Evolutionary conservation across 2,113 vertebrate species (phyloP).

Genomic region (Ictalurus punctatus): DNA sequence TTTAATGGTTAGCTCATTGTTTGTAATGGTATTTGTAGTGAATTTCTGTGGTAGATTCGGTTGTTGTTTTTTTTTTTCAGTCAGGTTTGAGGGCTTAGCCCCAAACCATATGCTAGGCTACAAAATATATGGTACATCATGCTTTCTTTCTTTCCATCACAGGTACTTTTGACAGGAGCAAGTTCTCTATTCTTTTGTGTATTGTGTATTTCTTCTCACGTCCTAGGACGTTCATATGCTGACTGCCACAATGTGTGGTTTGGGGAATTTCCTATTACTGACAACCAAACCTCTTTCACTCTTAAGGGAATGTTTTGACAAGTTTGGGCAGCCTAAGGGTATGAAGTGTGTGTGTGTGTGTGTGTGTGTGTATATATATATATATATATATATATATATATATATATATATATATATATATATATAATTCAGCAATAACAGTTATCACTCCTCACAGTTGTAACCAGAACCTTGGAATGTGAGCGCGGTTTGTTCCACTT

Average conservation of each 20-base stretch:
- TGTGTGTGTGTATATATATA: too few relatives aligned
- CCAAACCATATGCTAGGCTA: background rate
- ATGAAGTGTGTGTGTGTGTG: too few relatives aligned
- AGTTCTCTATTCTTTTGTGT: background rate
- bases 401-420: background rate
- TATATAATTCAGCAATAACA: constrained; percentile 50
- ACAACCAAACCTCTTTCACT: background rate
- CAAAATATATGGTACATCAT: background rate
- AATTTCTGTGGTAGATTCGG: too few relatives aligned
- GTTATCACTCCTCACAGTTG: constrained; percentile 37
- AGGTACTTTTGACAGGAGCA: background rate
- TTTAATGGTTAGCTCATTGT: too few relatives aligned
- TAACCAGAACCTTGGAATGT: constrained; percentile 60
- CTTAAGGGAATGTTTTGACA: background rate
- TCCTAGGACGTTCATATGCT: background rate
- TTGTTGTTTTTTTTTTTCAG: too few relatives aligned
- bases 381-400: too few relatives aligned
- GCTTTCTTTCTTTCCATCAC: background rate
- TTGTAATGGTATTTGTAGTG: too few relatives aligned
- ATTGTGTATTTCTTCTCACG: background rate
- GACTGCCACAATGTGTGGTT: background rate
- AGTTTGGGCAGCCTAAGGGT: background rate
- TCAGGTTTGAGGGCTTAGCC: background rate
- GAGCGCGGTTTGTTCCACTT: constrained; percentile 51
- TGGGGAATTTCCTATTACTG: too few relatives aligned